These are phyloP conservation scores for Scaptomyza cyrtandrae DNA, from an alignment of 2,888 invertebrate genomes.

Conservation along the genomic window DNA sequence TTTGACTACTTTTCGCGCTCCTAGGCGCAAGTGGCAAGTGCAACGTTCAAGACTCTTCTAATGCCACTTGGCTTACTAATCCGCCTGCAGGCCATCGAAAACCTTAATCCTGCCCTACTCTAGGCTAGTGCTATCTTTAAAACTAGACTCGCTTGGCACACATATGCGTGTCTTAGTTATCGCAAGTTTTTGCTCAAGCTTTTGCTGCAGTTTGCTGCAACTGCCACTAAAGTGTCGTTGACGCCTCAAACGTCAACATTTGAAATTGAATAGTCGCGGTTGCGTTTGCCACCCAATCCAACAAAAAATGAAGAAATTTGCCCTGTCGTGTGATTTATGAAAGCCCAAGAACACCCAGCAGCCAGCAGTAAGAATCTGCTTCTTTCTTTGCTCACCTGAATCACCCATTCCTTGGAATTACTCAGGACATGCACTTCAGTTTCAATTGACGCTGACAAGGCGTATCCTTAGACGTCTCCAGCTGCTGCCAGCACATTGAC, in stretches of 20 bases:
- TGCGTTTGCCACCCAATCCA: slow-evolving; percentile 49
- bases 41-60: slow-evolving; percentile 80
- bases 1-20: slow-evolving; percentile 41
- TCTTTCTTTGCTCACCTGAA: slow-evolving; percentile 79
- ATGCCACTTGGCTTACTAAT: slow-evolving; percentile 49
- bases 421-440: slow-evolving; percentile 29
- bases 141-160: slow-evolving; percentile 18
- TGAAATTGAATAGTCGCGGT: slow-evolving; percentile 76
- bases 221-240: slow-evolving; percentile 48
- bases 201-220: slow-evolving; percentile 43
- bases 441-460: slow-evolving; percentile 27
- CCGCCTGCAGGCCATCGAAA: slow-evolving; percentile 26
- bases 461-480: slow-evolving; percentile 34
- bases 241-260: slow-evolving; percentile 63
- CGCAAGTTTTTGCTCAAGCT: slow-evolving; percentile 51
- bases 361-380: background rate
- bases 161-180: slow-evolving; percentile 60
- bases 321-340: slow-evolving; percentile 47
- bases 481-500: slow-evolving; percentile 52
- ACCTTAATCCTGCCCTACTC: slow-evolving; percentile 46
- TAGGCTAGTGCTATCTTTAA: slow-evolving; percentile 53
- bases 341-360: slow-evolving; percentile 12
- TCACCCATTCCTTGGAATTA: slow-evolving; percentile 76
- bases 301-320: background rate
- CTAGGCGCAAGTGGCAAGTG: slow-evolving; percentile 59